A percentile compares a stretch with the other conserved stretches of the same genome.
phyloP scores from a whole-genome alignment of 2,888 invertebrate genomes.

The Falcaria lacertinaria region DNA sequence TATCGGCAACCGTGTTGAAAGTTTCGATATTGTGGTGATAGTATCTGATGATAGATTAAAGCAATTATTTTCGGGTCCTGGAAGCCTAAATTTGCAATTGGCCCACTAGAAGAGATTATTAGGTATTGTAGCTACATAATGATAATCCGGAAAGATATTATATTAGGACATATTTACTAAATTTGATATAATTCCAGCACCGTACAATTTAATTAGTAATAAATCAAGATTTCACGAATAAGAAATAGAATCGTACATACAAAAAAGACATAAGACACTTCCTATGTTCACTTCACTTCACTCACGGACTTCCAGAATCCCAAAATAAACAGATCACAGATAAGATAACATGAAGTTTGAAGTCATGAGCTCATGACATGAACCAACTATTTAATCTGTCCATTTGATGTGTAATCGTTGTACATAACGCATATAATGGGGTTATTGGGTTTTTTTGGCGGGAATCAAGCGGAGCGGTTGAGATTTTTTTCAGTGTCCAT shows the following conservation, averaged over 20 bases:
- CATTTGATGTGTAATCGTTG: too few species aligned
- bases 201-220: background rate
- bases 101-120: background rate
- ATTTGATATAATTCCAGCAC: background rate
- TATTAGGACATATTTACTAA: background rate
- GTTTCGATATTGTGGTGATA: too few species aligned
- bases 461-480: too few species aligned
- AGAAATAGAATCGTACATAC: conserved; percentile 26
- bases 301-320: conserved; percentile 35
- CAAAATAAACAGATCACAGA: conserved; percentile 45
- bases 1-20: too few species aligned
- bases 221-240: background rate
- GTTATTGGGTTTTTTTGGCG: too few species aligned
- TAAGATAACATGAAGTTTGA: too few species aligned
- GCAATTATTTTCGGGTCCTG: too few species aligned
- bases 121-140: background rate
- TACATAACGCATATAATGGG: too few species aligned
- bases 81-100: background rate
- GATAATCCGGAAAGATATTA: background rate
- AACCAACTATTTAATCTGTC: background rate
- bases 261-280: conserved; percentile 27
- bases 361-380: background rate
- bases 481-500: too few species aligned
- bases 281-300: conserved; percentile 17
- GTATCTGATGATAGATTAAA: too few species aligned